Evolutionary conservation across 2,888 invertebrate genomes (phyloP), one percentile per base, ranked within the genome.

Genomic region (Eucriotettix oculatus): DNA sequence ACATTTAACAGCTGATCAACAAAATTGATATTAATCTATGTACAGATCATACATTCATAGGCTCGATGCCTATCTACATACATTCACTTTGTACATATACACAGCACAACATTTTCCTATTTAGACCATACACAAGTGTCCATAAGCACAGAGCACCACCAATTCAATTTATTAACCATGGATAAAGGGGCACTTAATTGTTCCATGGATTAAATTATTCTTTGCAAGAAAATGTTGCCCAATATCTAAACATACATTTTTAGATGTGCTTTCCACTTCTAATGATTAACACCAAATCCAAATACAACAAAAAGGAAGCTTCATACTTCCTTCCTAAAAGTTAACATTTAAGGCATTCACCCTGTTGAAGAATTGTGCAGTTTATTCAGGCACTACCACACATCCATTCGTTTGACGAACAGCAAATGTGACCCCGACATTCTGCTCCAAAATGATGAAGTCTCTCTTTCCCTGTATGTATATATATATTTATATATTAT

Each of bases 1-100:
- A 60, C 60, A 60, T 54, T 41, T 55, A 55, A 55, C 55, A 55
- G 55, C 40, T 55, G 29, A 14, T 55, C 40, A 41, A 55, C 40
- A 14, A 41, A 41, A 55, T 40, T 29, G 29, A 29, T 29, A 41
- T 14, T 53, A 11, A 53, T 53, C 53, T 53, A 16, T 53, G 12
- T 17, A 53, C 40, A n/a, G 40, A 14, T 17, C 17, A 17, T 41
- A 14, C 55, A 29, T 29, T 55, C 11, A 40, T 29, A n/a, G 40
- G 42, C n/a, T 41, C 29, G 10, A 55, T 55, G 16, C 55, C 16
- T 40, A 41, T 41, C 40, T 55, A 14, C 55, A 55, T 55, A 40
- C 55, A 55, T 55, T 16, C 40, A 41, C 40, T 41, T n/a, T 29
- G 40, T 48, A n/a, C 48, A 14, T n/a, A 48, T 48, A 14, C 48